Base-by-base conservation (phyloP, 2,888 invertebrate species). In the Sarcophaga rosellei region DNA sequence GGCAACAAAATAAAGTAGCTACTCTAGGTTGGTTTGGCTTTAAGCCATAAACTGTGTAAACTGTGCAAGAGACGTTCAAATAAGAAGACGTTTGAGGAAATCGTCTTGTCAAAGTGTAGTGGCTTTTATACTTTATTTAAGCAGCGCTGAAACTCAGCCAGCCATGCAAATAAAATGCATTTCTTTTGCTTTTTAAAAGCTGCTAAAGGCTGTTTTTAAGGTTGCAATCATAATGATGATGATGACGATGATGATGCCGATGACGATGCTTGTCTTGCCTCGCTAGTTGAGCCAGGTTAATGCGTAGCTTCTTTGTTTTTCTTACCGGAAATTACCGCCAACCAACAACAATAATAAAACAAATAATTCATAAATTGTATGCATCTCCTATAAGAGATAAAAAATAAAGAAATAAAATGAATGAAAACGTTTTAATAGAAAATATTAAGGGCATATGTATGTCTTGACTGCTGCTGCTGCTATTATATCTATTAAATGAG, bases 271-370 rank as follows among this genome's bases (percentile, higher is more conserved):
- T 69, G 65, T 70, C 47, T 75, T 77, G 61, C 20, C 62, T 63
- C 63, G 61, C 47, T 53, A 10, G 57, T 62, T 53, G 21, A 73
- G 53, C 17, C 17, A 53, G 77, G 70, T 78, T 73, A 70, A 62
- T 74, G 25, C 15, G 12, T 76, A 59, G 53, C 70, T 82, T 77
- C 86, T 83, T 53, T 53, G 8, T 53, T 53, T 53, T 53, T 53
- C 17, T 86, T 74, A 78, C 90, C 90, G 90, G 90, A 90, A 90
- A 90, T 90, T 90, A 88, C 87, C 88, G 88, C 77, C 76, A 82
- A 66, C 81, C 57, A 57, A n/a, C 17, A 72, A 70, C 70, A 35
- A 35, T 47, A 47, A 11, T 47, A 47, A 47, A 59, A 59, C 59
- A 77, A 65, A 73, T 59, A 65, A 59, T 70, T 81, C 75, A 81